Conservation (phyloP, 2,113 vertebrate species). For the Benthochromis sp. region DNA sequence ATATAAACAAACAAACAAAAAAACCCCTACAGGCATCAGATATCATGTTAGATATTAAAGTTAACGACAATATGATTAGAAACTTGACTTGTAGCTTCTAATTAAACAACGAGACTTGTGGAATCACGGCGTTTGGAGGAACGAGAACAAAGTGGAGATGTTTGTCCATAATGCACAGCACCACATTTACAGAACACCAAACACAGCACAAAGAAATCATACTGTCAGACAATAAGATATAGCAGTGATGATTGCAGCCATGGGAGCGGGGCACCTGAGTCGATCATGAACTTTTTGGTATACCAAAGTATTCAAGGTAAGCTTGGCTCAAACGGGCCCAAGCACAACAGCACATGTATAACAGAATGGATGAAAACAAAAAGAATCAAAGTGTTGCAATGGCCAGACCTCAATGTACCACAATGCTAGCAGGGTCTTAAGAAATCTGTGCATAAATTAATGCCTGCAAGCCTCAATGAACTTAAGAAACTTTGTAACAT, state of each 20-base stretch:
- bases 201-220: not conserved
- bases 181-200: not conserved
- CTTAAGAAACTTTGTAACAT: not conserved
- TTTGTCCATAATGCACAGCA: not conserved
- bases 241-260: not conserved
- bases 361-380: not conserved
- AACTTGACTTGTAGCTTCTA: not conserved
- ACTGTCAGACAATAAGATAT: not conserved
- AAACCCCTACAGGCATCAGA: not conserved
- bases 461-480: not conserved
- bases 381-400: not conserved
- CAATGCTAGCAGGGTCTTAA: not conserved
- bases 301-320: not conserved
- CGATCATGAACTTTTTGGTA: fast-evolving
- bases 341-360: not conserved
- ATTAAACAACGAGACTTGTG: not conserved
- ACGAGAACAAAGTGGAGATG: not conserved
- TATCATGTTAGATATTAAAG: not conserved
- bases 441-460: not conserved
- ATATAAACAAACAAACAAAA: not conserved
- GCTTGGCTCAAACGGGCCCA: fast-evolving
- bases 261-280: not conserved
- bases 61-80: not conserved
- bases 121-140: not conserved
- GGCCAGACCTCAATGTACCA: not conserved